Evolutionary conservation across 2,113 vertebrate genomes (phyloP), one percentile per base, ranked within the genome.

Genomic region (Octodon degus): DNA sequence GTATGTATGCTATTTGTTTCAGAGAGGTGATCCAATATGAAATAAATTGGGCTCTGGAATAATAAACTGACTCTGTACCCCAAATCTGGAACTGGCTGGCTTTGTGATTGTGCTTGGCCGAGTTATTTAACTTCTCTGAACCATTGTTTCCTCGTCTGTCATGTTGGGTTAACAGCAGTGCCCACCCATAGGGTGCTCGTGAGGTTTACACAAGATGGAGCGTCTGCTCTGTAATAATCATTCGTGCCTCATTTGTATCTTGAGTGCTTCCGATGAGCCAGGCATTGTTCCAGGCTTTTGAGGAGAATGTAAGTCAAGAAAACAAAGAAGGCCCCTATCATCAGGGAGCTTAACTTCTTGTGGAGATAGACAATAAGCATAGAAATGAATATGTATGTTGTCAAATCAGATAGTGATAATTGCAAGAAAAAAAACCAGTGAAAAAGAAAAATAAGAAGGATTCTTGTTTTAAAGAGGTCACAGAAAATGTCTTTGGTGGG

Each of bases 111-210:
- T 87, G 80, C 25, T 43, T 84, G 74, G n/a, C 55, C 82, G 88
- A 81, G 6, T 90, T 63, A 86, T 27, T 47, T 62, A 68, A 79
- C 60, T 82, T 94, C 22, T 53, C 43, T 14, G 30, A 55, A 55
- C 25, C 53, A 72, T 85, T 76, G 53, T 92, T 87, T 85, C 55
- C 82, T 90, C 32, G 50, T 91, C 81, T 76, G 32, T 95, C 72
- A 58, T 62, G 40, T 16, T 60, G 16, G 5, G 50, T 19, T 68
- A 87, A 68, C 25, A 82, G 8, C 68, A 88, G 62, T 34, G 7
- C 6, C 58, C 58, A 53, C 67, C 37, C 55, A 1, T 34, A 67
- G 8, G 43, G 81, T 89, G n/a, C 7, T 81, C 62, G 19, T 74
- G 50, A 86, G 53, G 76, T 43, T 70, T 62, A 37, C 80, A 40